A percentile compares a stretch with the other conserved stretches of the same genome.
phyloP scores from a whole-genome alignment of 2,113 vertebrate species.

The Cinclus mexicanus region DNA sequence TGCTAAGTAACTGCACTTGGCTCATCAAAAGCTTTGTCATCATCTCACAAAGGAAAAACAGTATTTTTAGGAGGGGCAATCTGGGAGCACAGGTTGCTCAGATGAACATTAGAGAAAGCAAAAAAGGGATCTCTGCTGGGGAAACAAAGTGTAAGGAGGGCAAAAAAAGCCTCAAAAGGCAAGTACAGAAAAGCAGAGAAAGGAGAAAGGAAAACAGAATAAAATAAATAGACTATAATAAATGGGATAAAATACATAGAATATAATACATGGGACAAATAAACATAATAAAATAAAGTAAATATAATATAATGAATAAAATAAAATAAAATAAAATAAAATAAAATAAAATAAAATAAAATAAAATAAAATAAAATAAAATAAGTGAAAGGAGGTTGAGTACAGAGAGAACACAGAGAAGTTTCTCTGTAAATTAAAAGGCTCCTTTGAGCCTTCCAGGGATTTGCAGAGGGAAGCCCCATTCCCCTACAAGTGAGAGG shows the following conservation, averaged over 20 bases:
- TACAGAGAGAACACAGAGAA: neutral
- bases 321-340: neutral
- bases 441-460: neutral
- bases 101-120: neutral
- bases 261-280: neutral
- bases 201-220: neutral
- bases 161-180: neutral
- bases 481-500: neutral
- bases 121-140: neutral
- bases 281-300: neutral
- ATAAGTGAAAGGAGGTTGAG: neutral
- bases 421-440: neutral
- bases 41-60: neutral
- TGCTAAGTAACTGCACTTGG: neutral
- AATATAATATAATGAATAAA: neutral
- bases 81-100: neutral
- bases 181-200: neutral
- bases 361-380: neutral
- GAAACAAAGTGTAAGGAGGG: neutral
- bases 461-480: neutral
- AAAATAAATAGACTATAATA: neutral
- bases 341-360: neutral
- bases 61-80: neutral
- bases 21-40: neutral
- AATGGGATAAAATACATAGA: neutral